Evolutionary conservation across 2,797 vertebrate species (phyloP), one percentile per base, ranked within the genome.

Genomic region (Prionace glauca): DNA sequence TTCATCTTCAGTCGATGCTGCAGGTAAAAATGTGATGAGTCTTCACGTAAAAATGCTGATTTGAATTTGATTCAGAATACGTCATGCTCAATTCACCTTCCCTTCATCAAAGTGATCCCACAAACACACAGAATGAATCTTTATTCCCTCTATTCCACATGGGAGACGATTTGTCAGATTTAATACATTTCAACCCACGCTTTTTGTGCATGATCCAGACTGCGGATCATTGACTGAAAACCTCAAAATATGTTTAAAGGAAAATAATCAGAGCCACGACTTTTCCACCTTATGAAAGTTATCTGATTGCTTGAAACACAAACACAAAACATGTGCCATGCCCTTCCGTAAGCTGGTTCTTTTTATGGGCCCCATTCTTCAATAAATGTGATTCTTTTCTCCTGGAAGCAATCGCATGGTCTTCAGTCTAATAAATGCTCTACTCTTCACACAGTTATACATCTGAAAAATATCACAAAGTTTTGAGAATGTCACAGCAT

Each of bases 151-250:
- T 97, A 97, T 97, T 98, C 97, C 97, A 97, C 97, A 97, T 97
- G 97, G 97, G 98, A 98, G 97, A 97, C 97, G 97, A 98, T 97
- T 98, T 98, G 97, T 98, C 97, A 97, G 97, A 97, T 97, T 98
- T 97, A 97, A 98, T 98, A 97, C 96, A 97, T 96, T 97, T 98
- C 97, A 97, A 97, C 97, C 97, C 97, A 97, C 32, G 96, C 98
- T 97, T 97, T 56, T 97, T 96, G 97, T 97, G 96, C 97, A 97
- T 97, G 97, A 96, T 97, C 97, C 97, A 97, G 96, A 96, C 97
- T 97, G 97, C 97, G 97, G 97, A 97, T 97, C 96, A 97, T 97
- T 97, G 97, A 96, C 96, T 96, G 96, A 0, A 14, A 96, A 97
- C 96, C 97, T 97, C 3, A 1, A 96, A 96, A 96, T 96, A 95